Evolutionary conservation across 2,888 invertebrate species (phyloP), one percentile per base, ranked within the genome.

Genomic region (Epinotia ramella): DNA sequence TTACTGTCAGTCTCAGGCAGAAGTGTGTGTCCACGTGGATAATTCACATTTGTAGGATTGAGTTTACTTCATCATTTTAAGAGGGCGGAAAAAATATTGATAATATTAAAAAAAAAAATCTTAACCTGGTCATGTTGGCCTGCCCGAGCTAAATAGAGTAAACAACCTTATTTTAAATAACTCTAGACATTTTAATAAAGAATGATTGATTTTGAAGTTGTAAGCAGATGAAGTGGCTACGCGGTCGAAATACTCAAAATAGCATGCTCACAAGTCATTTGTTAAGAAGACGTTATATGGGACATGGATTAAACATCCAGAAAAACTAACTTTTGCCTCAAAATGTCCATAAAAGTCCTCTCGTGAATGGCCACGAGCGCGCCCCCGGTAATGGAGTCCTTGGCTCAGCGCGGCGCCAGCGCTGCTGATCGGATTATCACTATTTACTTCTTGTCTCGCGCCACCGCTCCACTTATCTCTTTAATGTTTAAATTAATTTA

Each of bases 401-500:
- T 69, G 59, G 46, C 46, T 11, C 60, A 24, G 33, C 53, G 28
- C 68, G 73, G 33, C 74, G 64, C 81, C 85, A 84, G 86, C 81
- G 81, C 85, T 82, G 77, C 84, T 79, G 84, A 84, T 88, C 87
- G 86, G 89, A 90, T 91, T 91, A 92, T 85, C 84, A 88, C 87
- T 89, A 88, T 91, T 91, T 89, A 91, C 89, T 88, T 84, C 85
- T 85, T 83, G 85, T 86, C 84, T 81, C 85, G 79, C 81, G 74
- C 80, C 79, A 81, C 80, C 82, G 81, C 84, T 83, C 82, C 83
- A 88, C 88, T 90, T 88, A 84, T 89, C 88, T 88, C 88, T 89
- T 88, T 88, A 90, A 90, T 89, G 90, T 91, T 84, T 91, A 90
- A 91, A 93, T 93, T 92, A 93, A 93, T 93, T 93, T 90, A 89